Base-by-base conservation (phyloP, 1,140 invertebrate genomes). In the Bombus turneri region DNA sequence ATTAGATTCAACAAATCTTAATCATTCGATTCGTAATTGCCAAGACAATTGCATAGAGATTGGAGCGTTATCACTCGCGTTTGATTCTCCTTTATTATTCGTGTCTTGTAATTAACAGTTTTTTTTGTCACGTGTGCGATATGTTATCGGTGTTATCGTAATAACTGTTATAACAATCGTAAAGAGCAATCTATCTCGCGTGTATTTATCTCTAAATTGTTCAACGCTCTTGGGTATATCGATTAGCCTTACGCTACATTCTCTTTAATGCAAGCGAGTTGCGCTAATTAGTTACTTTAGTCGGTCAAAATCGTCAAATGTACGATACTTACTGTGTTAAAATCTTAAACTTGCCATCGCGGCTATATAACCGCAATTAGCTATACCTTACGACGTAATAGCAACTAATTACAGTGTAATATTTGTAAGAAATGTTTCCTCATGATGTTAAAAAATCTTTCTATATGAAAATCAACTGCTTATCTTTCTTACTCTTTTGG, bases 151-250 rank as follows among this genome's bases (percentile, higher is more conserved):
- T 39, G 53, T 10, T 72, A 77, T 72, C 81, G 78, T 83, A 83
- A 69, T 83, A 83, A 83, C n/a, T 83, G 83, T 80, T 80, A 62
- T 72, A 85, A 72, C 77, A 80, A 72, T 79, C 83, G 68, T 39
- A 18, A 47, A 34, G n/a, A 34, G 39, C 53, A 62, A 85, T 85
- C 77, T 64, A 80, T 80, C 68, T 85, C 39, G 53, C 83, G 68
- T 80, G 53, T 37, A 80, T 80, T 80, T 72, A 80, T 83, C 74
- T 77, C 0, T 37, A 73, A 47, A 68, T 68, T 78, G 64, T 41
- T 68, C 31, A 66, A 43, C 82, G n/a, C 12, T 39, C 39, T 31
- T 37, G 66, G 3, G 10, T 28, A 59, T 43, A 78, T 83, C 81
- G 81, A 75, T 9, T 72, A 31, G 15, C 12, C 41, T 4, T 47